Evolutionary conservation across 2,888 invertebrate species (phyloP), one percentile per base, ranked within the genome.

Genomic region (Selenia dentaria): DNA sequence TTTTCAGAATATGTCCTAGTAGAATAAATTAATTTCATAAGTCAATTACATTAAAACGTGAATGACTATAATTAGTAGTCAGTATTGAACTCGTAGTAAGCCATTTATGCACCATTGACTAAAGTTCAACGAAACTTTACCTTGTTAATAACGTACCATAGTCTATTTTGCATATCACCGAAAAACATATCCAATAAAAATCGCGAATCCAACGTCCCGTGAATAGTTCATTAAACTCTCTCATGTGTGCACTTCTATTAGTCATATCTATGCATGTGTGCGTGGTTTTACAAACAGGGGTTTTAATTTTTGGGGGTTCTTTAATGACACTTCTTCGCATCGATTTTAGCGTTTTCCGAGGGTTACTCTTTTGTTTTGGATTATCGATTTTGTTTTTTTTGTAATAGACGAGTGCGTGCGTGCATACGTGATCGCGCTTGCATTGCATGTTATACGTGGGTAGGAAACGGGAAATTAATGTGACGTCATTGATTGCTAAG

Each of bases 321-420:
- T 86, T 90, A 89, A 90, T 89, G 89, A 89, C 89, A 90, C 89
- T 89, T 87, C 86, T 85, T 84, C 72, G 74, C 79, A 90, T 90
- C 89, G 89, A 90, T 90, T 89, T 87, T 87, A 79, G 79, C 75
- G 73, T 82, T 82, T 69, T 75, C 70, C 69, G 83, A 86, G 89
- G 89, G 88, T 81, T 78, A 79, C 75, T 77, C 88, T 82, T 87
- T 89, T 89, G 88, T 90, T 87, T 89, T 75, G 82, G 39, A 54
- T 39, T 78, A 88, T 89, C 79, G 88, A 90, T 85, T n/a, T 71
- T 51, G 54, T 72, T 81, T 74, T n/a, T n/a, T 77, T 78, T 74
- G 64, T 78, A 62, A 59, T 68, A 67, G 70, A 68, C 60, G 64
- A 64, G 66, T 70, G 74, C 59, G 66, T 70, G 74, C 59, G 58